Conservation (phyloP, 2,113 vertebrate species). For the Nerophis lumbriciformis region DNA sequence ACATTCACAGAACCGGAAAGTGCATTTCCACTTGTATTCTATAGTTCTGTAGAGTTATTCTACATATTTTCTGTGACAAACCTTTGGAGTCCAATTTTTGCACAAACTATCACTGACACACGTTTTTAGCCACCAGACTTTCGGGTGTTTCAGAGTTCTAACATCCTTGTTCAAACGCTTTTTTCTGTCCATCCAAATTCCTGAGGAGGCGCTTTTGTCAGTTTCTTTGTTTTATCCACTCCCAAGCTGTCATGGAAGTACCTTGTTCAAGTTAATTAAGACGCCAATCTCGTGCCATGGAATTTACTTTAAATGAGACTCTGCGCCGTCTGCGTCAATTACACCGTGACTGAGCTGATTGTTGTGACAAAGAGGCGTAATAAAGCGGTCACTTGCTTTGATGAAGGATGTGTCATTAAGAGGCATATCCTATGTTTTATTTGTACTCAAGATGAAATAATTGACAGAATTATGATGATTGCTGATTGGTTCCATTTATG, state of each 20-base stretch:
- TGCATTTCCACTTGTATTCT: too few species aligned
- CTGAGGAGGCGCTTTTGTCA: neutral
- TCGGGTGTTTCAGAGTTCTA: too few species aligned
- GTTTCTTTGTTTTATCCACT: neutral
- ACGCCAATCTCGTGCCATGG: conserved; percentile 3
- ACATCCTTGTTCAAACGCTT: conserved; percentile 4
- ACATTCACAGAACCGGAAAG: too few species aligned
- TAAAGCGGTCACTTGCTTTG: neutral
- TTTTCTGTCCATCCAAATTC: conserved; percentile 1
- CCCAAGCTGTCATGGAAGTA: conserved; percentile 12
- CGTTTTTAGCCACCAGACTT: too few species aligned
- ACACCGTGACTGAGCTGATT: conserved; percentile 6
- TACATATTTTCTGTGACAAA: too few species aligned
- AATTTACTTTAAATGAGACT: conserved; percentile 9
- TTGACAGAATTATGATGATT: neutral
- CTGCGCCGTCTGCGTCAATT: conserved; percentile 2
- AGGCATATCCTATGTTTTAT: neutral
- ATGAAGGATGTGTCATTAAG: neutral
- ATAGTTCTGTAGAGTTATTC: too few species aligned
- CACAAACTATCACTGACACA: too few species aligned
- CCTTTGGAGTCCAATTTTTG: too few species aligned
- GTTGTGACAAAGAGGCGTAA: conserved; percentile 5
- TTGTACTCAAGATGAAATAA: neutral
- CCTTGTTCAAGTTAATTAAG: conserved; percentile 32
- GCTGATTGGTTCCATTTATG: too few species aligned